Evolutionary conservation across 1,140 invertebrate species (phyloP).

Genomic region (Drosophila teissieri): DNA sequence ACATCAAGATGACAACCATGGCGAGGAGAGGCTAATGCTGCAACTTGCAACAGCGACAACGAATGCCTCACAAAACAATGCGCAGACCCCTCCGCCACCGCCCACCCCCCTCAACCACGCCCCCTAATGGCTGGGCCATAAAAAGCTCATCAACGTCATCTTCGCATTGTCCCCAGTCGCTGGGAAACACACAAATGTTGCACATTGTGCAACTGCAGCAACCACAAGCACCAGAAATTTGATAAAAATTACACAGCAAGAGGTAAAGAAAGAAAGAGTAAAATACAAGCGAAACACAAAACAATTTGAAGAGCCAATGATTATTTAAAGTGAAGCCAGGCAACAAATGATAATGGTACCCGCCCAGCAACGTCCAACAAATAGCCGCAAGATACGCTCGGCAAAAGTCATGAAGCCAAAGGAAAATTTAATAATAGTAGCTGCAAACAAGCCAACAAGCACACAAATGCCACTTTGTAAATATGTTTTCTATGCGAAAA

Average conservation of each 20-base stretch:
- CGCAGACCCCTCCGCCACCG: conserved; percentile 5
- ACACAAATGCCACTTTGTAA: conserved; percentile 30
- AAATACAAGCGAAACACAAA: conserved; percentile 53
- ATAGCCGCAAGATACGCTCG: conserved; percentile 58
- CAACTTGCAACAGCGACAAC: conserved; percentile 54
- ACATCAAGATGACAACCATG: conserved; percentile 57
- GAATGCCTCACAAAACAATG: conserved; percentile 49
- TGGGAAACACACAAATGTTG: conserved; percentile 36
- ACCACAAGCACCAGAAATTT: conserved; percentile 57
- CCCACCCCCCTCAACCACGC: conserved; percentile 46
- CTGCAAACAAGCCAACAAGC: conserved; percentile 52
- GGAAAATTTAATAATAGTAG: conserved; percentile 70
- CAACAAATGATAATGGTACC: conserved; percentile 78
- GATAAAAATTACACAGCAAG: conserved; percentile 74
- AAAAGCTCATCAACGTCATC: conserved; percentile 78
- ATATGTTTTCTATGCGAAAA: conserved; percentile 37
- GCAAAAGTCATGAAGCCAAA: conserved; percentile 62
- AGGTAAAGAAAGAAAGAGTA: conserved; percentile 58
- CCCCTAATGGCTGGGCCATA: conserved; percentile 77
- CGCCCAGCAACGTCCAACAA: conserved; percentile 39
- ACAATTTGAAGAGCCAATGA: conserved; percentile 76
- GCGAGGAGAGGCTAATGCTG: conserved; percentile 66
- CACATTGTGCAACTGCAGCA: conserved; percentile 43
- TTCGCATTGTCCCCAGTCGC: conserved; percentile 24
- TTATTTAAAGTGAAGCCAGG: conserved; percentile 79